Percentiles rank a stretch among this genome's conserved stretches.
These are phyloP conservation scores for Athalia cordata DNA, from an alignment of 2,888 invertebrate species.

Conservation along the genomic window DNA sequence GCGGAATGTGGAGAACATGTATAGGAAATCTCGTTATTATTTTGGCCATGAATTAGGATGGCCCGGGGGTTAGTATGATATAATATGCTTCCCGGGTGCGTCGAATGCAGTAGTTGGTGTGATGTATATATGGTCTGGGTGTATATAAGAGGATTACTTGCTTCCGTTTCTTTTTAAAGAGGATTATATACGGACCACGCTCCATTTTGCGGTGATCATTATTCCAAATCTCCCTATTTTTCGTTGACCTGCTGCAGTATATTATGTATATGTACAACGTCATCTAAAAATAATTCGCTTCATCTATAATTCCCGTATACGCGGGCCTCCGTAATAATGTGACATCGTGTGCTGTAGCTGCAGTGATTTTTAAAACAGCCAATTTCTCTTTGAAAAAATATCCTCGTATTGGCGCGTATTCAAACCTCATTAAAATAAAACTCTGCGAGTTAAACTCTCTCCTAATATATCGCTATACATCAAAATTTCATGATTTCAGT, in stretches of 20 bases:
- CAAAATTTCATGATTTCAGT: conserved; percentile 9
- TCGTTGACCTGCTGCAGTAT: neutral
- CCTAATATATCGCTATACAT: neutral
- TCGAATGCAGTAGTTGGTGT: neutral
- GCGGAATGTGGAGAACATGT: no score
- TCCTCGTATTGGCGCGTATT: neutral
- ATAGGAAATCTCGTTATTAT: neutral
- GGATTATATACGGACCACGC: conserved; percentile 27
- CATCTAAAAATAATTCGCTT: no score
- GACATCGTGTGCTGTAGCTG: no score
- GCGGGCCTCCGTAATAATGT: no score
- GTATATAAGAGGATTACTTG: conserved; percentile 37
- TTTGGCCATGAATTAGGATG: neutral
- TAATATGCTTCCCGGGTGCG: neutral
- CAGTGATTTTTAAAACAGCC: conserved; percentile 9
- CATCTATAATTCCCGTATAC: neutral
- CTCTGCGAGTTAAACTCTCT: neutral
- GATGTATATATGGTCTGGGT: conserved; percentile 16
- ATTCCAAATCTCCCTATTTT: neutral
- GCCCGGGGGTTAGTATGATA: neutral
- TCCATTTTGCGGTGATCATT: conserved; percentile 40
- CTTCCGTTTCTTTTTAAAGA: conserved; percentile 39
- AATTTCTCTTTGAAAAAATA: conserved; percentile 24
- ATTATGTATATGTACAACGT: no score
- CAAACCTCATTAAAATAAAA: neutral